Percentiles rank a stretch among this genome's conserved stretches.
Evolutionary conservation across 2,113 vertebrate genomes (phyloP).

Genomic region (Zosterops lateralis): DNA sequence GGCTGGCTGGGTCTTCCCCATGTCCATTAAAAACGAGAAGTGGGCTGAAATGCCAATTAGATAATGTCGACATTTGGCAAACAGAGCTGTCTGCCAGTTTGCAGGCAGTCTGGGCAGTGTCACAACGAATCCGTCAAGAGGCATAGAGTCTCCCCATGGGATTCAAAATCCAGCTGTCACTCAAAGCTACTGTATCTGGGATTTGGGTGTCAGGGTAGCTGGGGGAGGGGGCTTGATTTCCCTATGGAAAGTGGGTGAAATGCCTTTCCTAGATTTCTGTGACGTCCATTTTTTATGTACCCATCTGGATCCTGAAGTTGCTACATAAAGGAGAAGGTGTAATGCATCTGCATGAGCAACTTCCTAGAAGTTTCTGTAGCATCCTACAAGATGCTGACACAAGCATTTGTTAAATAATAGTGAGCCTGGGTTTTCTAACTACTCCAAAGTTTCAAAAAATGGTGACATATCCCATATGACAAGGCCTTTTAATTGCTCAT

Average conservation of each 20-base stretch:
- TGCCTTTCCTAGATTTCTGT: not conserved
- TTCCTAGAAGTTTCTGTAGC: not conserved
- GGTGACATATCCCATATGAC: not conserved
- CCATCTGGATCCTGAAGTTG: not conserved
- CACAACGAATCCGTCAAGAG: not conserved
- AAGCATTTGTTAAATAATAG: not conserved
- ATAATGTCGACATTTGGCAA: conserved; percentile 3
- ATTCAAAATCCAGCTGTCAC: not conserved
- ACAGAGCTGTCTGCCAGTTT: conserved; percentile 21
- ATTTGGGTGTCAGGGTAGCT: not conserved
- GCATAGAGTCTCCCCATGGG: not conserved
- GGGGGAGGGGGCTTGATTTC: not conserved
- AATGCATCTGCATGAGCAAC: not conserved
- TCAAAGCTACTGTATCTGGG: not conserved
- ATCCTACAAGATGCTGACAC: not conserved
- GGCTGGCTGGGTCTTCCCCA: not conserved
- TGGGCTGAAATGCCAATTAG: conserved; percentile 10
- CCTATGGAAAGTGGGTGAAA: not conserved
- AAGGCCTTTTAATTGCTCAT: not conserved
- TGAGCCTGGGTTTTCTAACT: not conserved
- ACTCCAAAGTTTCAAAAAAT: not conserved
- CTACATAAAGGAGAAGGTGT: not conserved
- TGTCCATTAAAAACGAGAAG: not conserved
- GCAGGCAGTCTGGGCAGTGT: not conserved
- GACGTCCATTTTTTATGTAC: not conserved